These are phyloP conservation scores for Pseudonaja textilis DNA, from an alignment of 2,113 vertebrate genomes.

Conservation along the genomic window DNA sequence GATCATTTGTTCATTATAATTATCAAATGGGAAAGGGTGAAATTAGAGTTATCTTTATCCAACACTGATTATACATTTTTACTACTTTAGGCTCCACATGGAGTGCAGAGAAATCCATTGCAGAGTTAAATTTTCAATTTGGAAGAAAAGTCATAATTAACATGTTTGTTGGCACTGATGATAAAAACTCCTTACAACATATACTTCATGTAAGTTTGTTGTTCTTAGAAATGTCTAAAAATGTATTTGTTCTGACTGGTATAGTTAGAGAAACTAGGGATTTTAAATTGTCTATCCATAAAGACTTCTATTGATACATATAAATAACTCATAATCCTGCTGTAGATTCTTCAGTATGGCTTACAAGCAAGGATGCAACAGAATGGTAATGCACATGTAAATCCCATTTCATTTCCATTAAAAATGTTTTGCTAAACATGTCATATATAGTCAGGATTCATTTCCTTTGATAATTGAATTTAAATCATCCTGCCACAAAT, in stretches of 20 bases:
- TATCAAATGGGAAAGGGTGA: background rate
- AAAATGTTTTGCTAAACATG: background rate
- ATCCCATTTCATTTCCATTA: background rate
- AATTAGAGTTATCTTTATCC: background rate
- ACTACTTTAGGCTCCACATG: constrained; percentile 75
- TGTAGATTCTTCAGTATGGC: background rate
- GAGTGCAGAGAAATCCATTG: constrained; percentile 83
- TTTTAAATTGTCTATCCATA: background rate
- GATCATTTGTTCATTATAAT: constrained; percentile 17
- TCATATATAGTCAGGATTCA: background rate
- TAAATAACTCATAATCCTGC: background rate
- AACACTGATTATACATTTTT: constrained; percentile 18
- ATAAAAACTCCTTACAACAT: constrained; percentile 85
- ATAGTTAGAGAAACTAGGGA: background rate
- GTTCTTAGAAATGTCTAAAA: background rate
- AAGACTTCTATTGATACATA: background rate
- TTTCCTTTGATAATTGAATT: background rate
- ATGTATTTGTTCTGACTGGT: background rate
- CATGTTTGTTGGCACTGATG: constrained; percentile 89
- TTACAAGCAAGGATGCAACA: background rate
- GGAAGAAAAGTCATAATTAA: constrained; percentile 87
- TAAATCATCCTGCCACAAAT: background rate
- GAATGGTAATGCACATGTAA: background rate
- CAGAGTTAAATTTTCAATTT: constrained; percentile 84
- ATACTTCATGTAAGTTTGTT: constrained; percentile 90